These are phyloP conservation scores for Xenopus laevis DNA, from an alignment of 2,113 vertebrate genomes.

Conservation along the genomic window DNA sequence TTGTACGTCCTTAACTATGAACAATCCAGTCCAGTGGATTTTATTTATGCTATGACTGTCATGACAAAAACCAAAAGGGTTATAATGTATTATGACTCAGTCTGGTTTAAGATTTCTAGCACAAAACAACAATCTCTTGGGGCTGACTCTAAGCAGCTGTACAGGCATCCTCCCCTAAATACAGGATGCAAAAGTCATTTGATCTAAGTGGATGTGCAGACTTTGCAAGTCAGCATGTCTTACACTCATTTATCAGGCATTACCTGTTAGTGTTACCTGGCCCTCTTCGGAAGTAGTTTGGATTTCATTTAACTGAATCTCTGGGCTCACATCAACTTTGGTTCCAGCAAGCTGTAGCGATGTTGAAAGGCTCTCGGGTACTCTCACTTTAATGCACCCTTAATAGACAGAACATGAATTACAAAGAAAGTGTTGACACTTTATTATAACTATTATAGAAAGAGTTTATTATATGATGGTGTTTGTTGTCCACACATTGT, in stretches of 20 bases:
- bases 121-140: not conserved
- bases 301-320: conserved; percentile 69
- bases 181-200: not conserved
- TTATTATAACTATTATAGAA: not conserved
- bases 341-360: conserved; percentile 71
- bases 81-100: not conserved
- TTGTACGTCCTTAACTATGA: too few species aligned
- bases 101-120: too few species aligned
- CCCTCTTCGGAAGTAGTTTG: conserved; percentile 55
- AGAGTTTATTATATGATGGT: too few species aligned
- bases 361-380: conserved; percentile 74
- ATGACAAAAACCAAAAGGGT: too few species aligned
- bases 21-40: too few species aligned
- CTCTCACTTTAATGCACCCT: conserved; percentile 82
- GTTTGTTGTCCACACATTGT: too few species aligned
- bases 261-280: conserved; percentile 73
- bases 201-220: too few species aligned
- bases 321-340: conserved; percentile 75
- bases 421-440: not conserved
- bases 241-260: conserved; percentile 18
- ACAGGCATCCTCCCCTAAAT: not conserved
- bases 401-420: conserved; percentile 37
- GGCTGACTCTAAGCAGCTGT: not conserved
- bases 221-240: too few species aligned
- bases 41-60: too few species aligned